Percentiles rank a stretch among this genome's conserved stretches.
These are phyloP conservation scores for Ophion ellenae DNA, from an alignment of 2,888 invertebrate genomes.

Conservation along the genomic window DNA sequence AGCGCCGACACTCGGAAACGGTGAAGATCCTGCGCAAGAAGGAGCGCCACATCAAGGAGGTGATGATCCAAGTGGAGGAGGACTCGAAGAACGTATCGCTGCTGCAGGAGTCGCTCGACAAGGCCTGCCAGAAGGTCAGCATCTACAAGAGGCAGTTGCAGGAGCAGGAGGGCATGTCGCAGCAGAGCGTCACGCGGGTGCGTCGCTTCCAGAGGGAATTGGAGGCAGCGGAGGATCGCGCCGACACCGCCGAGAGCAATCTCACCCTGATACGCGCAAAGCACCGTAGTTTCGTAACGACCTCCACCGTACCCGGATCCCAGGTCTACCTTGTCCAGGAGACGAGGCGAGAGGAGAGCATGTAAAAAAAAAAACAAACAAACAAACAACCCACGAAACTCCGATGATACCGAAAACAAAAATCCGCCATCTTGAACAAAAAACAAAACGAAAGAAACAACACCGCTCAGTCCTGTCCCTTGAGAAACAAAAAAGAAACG, in stretches of 20 bases:
- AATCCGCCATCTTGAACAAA: slow-evolving; percentile 8
- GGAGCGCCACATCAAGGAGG: slow-evolving; percentile 98
- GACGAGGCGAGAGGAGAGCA: slow-evolving; percentile 85
- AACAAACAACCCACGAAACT: slow-evolving; percentile 11
- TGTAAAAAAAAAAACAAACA: slow-evolving; percentile 77
- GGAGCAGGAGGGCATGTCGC: slow-evolving; percentile 97
- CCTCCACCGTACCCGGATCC: slow-evolving; percentile 95
- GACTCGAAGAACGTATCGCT: slow-evolving; percentile 97
- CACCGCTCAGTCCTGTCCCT: slow-evolving; percentile 27
- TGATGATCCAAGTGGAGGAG: slow-evolving; percentile 97
- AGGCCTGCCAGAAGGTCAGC: slow-evolving; percentile 93
- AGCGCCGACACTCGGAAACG: slow-evolving; percentile 98
- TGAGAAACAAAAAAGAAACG: slow-evolving; percentile 10
- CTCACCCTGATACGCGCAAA: slow-evolving; percentile 98
- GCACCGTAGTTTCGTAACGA: slow-evolving; percentile 98
- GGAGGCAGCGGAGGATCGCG: slow-evolving; percentile 98
- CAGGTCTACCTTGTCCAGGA: slow-evolving; percentile 96
- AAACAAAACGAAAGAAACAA: slow-evolving; percentile 20
- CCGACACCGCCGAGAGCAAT: slow-evolving; percentile 97
- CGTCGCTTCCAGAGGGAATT: slow-evolving; percentile 99
- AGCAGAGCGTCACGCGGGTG: slow-evolving; percentile 96
- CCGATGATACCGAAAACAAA: slow-evolving; percentile 5
- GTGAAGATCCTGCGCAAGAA: slow-evolving; percentile 99
- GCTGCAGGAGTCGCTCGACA: slow-evolving; percentile 95
- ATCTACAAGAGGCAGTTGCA: slow-evolving; percentile 98